Evolutionary conservation across 2,113 vertebrate species (phyloP).

Genomic region (Amblyornis subalaris): DNA sequence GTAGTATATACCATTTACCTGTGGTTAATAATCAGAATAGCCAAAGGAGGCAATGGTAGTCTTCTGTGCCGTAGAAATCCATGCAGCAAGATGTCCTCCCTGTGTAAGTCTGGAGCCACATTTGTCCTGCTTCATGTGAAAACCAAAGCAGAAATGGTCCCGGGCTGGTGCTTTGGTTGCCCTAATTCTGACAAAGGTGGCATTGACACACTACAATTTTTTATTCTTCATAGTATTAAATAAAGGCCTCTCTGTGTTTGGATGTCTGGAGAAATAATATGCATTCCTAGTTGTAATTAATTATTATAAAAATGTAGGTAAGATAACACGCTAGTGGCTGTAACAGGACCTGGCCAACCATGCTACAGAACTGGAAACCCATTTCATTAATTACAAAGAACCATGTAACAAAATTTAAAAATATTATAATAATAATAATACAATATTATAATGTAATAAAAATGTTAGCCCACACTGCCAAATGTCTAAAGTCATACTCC

Average conservation of each 20-base stretch:
- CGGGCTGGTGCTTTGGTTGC: background rate
- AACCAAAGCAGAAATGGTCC: background rate
- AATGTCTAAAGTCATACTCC: conserved; percentile 7
- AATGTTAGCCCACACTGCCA: background rate
- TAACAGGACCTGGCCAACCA: background rate
- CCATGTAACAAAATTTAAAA: background rate
- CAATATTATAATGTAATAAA: background rate
- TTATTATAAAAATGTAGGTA: background rate
- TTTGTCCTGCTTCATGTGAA: background rate
- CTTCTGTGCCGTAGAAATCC: background rate
- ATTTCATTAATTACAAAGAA: background rate
- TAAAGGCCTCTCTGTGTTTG: background rate
- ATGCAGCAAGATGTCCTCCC: background rate
- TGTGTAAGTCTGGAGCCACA: background rate
- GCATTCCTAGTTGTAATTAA: background rate
- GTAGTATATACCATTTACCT: background rate
- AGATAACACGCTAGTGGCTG: background rate
- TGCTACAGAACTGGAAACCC: background rate
- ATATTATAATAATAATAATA: background rate
- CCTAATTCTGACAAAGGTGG: background rate
- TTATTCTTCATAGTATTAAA: background rate
- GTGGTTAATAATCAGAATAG: background rate
- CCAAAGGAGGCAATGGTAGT: background rate
- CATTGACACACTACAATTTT: background rate
- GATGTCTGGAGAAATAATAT: background rate